phyloP scores from a whole-genome alignment of 1,140 invertebrate species.

The Orchestia grillus region DNA sequence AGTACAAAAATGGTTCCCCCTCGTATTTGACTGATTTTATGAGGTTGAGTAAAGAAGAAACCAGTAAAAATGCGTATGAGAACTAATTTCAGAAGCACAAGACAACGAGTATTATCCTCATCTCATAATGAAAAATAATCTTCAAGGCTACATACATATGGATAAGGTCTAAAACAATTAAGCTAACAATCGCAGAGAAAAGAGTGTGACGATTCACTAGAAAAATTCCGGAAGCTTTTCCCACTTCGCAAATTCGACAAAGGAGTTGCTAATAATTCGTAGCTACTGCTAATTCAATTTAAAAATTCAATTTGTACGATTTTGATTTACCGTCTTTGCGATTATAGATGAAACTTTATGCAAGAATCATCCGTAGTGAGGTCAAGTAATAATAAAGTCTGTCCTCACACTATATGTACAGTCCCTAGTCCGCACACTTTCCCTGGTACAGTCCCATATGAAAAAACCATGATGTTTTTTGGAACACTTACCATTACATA shows the following conservation, averaged over 20 bases:
- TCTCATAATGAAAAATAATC: neutral
- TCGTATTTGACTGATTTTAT: too few species aligned
- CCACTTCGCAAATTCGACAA: neutral
- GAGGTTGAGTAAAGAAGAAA: too few species aligned
- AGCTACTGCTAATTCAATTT: neutral
- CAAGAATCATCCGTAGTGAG: neutral
- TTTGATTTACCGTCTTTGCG: neutral
- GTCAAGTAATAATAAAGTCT: neutral
- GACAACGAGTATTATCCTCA: too few species aligned
- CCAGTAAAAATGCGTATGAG: neutral
- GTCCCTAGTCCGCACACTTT: too few species aligned
- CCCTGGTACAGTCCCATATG: neutral
- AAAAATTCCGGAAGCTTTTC: neutral
- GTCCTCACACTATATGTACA: neutral
- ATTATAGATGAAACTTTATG: neutral
- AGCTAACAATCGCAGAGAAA: neutral
- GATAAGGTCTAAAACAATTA: neutral
- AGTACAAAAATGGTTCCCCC: too few species aligned
- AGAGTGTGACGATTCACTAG: neutral
- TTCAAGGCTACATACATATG: neutral
- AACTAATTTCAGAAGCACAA: neutral
- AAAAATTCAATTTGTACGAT: neutral
- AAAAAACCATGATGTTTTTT: neutral
- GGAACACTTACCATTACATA: too few species aligned
- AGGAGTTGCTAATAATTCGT: neutral